Evolutionary conservation across 2,888 invertebrate genomes (phyloP).

Genomic region (Dryococelus australis): DNA sequence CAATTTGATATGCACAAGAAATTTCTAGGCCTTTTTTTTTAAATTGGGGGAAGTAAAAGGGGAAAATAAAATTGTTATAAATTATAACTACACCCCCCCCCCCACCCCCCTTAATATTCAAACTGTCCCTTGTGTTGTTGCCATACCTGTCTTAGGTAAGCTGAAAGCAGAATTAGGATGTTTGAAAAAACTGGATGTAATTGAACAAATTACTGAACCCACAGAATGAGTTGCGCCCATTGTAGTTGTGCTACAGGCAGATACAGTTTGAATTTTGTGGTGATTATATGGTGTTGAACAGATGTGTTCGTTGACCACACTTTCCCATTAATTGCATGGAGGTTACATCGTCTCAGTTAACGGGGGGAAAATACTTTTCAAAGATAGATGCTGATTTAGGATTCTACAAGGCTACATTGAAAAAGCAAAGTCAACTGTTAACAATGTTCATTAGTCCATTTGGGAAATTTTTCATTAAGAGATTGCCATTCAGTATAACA

Average conservation of each 20-base stretch:
- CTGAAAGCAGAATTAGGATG: too few species aligned
- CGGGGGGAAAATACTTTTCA: neutral
- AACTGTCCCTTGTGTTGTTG: too few species aligned
- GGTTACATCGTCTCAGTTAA: neutral
- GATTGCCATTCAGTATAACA: neutral
- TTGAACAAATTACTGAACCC: too few species aligned
- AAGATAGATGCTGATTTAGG: neutral
- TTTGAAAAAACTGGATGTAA: too few species aligned
- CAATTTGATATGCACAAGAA: too few species aligned
- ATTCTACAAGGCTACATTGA: neutral
- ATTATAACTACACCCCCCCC: too few species aligned
- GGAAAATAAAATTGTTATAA: too few species aligned
- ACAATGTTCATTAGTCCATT: neutral
- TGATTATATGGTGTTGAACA: neutral
- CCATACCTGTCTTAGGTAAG: too few species aligned
- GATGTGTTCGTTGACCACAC: neutral
- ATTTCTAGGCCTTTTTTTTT: neutral
- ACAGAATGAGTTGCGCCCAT: too few species aligned
- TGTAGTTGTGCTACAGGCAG: neutral
- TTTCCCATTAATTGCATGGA: neutral
- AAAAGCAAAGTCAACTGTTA: neutral
- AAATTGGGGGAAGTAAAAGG: too few species aligned
- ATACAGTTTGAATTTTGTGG: neutral
- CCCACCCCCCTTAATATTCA: too few species aligned
- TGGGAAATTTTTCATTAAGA: neutral